Evolutionary conservation across 1,140 invertebrate species (phyloP).

Genomic region (Hyles euphorbiae): DNA sequence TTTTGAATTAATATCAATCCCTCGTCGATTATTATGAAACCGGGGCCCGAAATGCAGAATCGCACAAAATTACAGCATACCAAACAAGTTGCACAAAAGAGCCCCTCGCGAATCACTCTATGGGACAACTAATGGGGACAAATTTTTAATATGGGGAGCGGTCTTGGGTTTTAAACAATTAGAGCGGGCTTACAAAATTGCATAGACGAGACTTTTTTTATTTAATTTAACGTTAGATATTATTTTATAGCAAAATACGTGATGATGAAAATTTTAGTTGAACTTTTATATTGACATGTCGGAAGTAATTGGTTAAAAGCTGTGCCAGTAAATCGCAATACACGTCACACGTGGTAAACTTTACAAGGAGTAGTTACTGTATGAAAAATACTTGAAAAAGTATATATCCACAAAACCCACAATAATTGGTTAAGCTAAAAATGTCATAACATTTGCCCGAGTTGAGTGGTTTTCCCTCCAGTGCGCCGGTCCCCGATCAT

Average conservation of each 20-base stretch:
- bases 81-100: conserved; percentile 58
- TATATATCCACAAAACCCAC: too few species aligned
- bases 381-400: too few species aligned
- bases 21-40: conserved; percentile 51
- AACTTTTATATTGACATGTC: too few species aligned
- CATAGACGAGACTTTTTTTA: too few species aligned
- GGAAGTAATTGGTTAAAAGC: too few species aligned
- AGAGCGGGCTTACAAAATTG: conserved; percentile 15
- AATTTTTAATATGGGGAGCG: conserved; percentile 66
- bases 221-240: too few species aligned
- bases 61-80: conserved; percentile 70
- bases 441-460: conserved; percentile 17
- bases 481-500: conserved; percentile 20
- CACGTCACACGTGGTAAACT: too few species aligned
- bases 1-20: conserved; percentile 52
- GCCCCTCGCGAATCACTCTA: conserved; percentile 46
- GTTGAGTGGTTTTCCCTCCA: conserved; percentile 26
- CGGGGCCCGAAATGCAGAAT: conserved; percentile 57
- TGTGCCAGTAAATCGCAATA: too few species aligned
- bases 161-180: conserved; percentile 54
- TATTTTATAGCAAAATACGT: too few species aligned
- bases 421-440: too few species aligned
- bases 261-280: too few species aligned
- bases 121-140: conserved; percentile 60
- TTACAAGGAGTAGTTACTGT: too few species aligned